Percentiles rank a stretch among this genome's conserved stretches.
phyloP scores from a whole-genome alignment of 2,888 invertebrate genomes.

The Callosobruchus maculatus region DNA sequence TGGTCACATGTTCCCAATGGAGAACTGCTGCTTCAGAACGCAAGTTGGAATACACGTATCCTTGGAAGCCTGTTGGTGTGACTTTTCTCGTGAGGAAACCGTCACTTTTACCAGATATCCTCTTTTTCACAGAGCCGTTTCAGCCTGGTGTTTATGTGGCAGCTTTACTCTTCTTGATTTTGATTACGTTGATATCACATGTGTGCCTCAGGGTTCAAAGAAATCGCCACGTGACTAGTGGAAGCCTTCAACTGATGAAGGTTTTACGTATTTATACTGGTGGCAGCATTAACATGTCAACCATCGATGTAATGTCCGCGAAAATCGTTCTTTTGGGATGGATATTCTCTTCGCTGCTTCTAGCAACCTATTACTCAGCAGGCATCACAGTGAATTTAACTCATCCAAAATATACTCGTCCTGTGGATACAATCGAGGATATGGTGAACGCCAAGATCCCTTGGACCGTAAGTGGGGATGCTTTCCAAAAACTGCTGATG shows the following conservation, averaged over 20 bases:
- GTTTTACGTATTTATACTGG: constrained; percentile 8
- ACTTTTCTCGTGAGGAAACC: constrained; percentile 37
- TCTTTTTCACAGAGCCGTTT: too few relatives aligned
- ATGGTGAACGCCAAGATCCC: constrained; percentile 20
- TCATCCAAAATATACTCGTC: constrained; percentile 18
- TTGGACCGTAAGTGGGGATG: constrained; percentile 8
- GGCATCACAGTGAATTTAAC: constrained; percentile 25
- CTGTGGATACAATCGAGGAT: constrained; percentile 24
- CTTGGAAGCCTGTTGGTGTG: constrained; percentile 26
- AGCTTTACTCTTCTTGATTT: too few relatives aligned
- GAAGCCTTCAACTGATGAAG: not conserved
- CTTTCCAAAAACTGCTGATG: not conserved
- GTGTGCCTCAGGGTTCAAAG: too few relatives aligned
- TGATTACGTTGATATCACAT: too few relatives aligned
- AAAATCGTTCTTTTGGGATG: constrained; percentile 15
- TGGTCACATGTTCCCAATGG: constrained; percentile 33
- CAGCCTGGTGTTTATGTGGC: too few relatives aligned
- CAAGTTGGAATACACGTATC: constrained; percentile 23
- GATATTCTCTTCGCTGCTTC: constrained; percentile 16
- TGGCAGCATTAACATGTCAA: constrained; percentile 5
- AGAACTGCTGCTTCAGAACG: constrained; percentile 3
- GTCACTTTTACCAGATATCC: constrained; percentile 2
- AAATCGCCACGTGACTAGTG: too few relatives aligned
- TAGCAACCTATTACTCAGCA: constrained; percentile 25
- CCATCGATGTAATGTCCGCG: constrained; percentile 1